Evolutionary conservation across 2,113 vertebrate species (phyloP), one percentile per base, ranked within the genome.

Genomic region (Columba livia): DNA sequence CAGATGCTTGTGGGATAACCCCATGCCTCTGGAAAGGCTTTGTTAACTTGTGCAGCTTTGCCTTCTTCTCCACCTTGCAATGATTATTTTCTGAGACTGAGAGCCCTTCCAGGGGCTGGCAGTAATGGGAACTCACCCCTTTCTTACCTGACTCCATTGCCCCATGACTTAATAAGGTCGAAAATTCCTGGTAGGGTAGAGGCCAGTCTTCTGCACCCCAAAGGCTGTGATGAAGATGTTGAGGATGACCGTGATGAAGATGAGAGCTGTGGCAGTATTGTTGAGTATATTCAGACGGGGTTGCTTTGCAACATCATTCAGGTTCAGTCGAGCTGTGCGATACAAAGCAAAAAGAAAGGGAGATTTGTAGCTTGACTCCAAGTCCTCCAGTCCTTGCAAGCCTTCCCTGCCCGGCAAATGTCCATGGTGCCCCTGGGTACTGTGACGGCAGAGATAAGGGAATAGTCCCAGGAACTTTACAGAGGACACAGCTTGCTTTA

Each of bases 201-300:
- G 98, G 40, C 98, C 98, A 2, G 98, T 98, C 95, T 98, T 98
- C 88, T 99, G 99, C 90, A 99, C 98, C 24, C 99, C 99, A 0
- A 99, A 98, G 20, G 98, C 98, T 1, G 98, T 98, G 97, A 99
- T 99, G 97, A 99, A 99, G 96, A 99, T 97, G 83, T 99, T 99
- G 98, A 98, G 94, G 90, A 99, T 96, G 60, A 99, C 98, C 3
- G 98, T 98, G 97, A 99, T 79, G 96, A 99, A 99, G 93, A 99
- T 98, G 57, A 99, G 85, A 40, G 93, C 62, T 9, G 98, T 99
- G 62, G 98, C 95, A 14, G 91, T 38, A 0, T 99, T 99, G 98
- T 99, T 99, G 96, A 99, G 98, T 71, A 98, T 95, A 58, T 99
- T 97, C 78, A 99, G 97, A 15, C 77, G 94, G 79, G 97, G 98